A percentile compares a stretch with the other conserved stretches of the same genome.
Conservation (phyloP, 2,113 vertebrate species). For the Dromiciops gliroides region DNA sequence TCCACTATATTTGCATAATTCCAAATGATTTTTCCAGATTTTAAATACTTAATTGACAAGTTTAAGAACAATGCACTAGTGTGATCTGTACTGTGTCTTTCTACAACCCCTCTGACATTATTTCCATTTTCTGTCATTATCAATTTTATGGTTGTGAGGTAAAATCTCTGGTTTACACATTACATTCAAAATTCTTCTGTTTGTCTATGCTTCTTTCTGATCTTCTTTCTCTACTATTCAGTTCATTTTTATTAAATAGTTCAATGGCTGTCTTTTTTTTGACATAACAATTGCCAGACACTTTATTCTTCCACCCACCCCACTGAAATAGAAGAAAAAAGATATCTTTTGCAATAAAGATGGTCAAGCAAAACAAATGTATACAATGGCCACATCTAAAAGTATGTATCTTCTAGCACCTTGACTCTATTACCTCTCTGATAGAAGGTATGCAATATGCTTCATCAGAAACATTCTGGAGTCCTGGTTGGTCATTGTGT, state of each 20-base stretch:
- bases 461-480: no score
- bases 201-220: neutral
- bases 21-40: neutral
- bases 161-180: neutral
- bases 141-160: neutral
- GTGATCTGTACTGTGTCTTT: neutral
- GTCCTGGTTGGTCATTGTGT: no score
- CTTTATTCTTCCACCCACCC: no score
- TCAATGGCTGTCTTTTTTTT: neutral
- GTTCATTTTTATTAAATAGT: neutral
- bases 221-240: neutral
- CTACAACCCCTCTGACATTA: neutral
- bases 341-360: no score
- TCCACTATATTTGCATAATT: neutral
- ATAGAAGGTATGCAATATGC: no score
- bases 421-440: neutral
- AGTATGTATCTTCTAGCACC: neutral
- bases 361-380: no score
- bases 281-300: neutral
- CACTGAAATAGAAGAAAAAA: no score
- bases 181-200: neutral
- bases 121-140: neutral
- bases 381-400: no score
- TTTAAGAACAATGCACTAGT: neutral
- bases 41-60: neutral